phyloP scores from a whole-genome alignment of 2,113 vertebrate species.

The Tenrec ecaudatus region DNA sequence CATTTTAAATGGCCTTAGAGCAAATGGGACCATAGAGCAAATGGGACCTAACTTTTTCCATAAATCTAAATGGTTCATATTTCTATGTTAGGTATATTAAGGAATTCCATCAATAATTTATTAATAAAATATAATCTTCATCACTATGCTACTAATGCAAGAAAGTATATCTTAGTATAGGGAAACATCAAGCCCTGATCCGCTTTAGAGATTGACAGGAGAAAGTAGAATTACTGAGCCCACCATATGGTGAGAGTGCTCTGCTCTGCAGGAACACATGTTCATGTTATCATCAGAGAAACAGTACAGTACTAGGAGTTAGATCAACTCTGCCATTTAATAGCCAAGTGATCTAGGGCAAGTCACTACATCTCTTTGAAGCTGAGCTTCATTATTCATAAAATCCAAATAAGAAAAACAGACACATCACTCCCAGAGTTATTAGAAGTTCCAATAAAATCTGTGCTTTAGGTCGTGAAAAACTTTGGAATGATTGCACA shows the following conservation, averaged over 20 bases:
- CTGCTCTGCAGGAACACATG: background rate
- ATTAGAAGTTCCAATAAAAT: too few relatives aligned
- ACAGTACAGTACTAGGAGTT: background rate
- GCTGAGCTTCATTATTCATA: too few relatives aligned
- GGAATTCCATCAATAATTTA: background rate
- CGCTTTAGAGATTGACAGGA: background rate
- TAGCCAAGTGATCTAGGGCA: too few relatives aligned
- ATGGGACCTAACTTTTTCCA: background rate
- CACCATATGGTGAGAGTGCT: too few relatives aligned
- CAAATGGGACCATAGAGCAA: background rate
- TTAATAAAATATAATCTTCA: background rate
- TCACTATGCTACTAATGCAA: background rate
- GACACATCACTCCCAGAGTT: too few relatives aligned
- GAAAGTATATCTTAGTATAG: background rate
- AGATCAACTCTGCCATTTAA: background rate
- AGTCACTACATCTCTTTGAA: too few relatives aligned
- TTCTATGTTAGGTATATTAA: background rate
- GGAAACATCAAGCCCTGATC: background rate
- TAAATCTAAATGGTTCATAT: background rate
- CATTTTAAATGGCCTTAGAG: background rate
- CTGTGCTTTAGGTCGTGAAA: too few relatives aligned
- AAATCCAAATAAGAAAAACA: too few relatives aligned
- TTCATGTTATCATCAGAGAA: background rate
- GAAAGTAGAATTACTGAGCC: background rate
- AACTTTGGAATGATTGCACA: too few relatives aligned